These are phyloP conservation scores for Agonopterix heracliana DNA, from an alignment of 2,888 invertebrate genomes.

Conservation along the genomic window DNA sequence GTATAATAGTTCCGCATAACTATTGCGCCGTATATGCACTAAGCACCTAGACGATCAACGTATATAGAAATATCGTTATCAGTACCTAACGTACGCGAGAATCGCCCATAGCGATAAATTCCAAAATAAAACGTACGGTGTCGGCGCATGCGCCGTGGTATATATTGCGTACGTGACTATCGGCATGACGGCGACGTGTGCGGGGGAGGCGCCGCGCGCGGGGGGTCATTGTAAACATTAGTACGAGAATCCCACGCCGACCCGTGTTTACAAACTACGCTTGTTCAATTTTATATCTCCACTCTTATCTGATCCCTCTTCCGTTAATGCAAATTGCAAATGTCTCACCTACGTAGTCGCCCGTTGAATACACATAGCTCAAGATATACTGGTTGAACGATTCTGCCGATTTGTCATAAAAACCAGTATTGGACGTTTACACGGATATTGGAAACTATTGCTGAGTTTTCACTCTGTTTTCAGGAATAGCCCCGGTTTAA, in stretches of 20 bases:
- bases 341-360: no score
- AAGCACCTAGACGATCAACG: not conserved
- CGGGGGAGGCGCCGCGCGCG: conserved; percentile 17
- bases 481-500: no score
- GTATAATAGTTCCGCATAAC: not conserved
- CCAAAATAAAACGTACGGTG: conserved; percentile 43
- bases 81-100: conserved; percentile 3
- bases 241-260: conserved; percentile 40
- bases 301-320: no score
- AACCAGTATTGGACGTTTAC: conserved; percentile 15
- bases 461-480: not conserved
- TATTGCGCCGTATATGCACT: not conserved
- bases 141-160: conserved; percentile 54
- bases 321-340: no score
- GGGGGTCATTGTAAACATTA: conserved; percentile 46
- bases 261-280: conserved; percentile 43
- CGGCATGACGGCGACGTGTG: conserved; percentile 46
- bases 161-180: conserved; percentile 65
- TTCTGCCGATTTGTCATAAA: conserved; percentile 16
- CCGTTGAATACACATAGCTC: no score
- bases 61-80: not conserved
- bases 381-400: not conserved
- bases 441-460: conserved; percentile 8
- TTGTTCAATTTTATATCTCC: not conserved
- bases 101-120: conserved; percentile 48